Conservation (phyloP, 2,888 invertebrate genomes). For the Venusia cambrica region DNA sequence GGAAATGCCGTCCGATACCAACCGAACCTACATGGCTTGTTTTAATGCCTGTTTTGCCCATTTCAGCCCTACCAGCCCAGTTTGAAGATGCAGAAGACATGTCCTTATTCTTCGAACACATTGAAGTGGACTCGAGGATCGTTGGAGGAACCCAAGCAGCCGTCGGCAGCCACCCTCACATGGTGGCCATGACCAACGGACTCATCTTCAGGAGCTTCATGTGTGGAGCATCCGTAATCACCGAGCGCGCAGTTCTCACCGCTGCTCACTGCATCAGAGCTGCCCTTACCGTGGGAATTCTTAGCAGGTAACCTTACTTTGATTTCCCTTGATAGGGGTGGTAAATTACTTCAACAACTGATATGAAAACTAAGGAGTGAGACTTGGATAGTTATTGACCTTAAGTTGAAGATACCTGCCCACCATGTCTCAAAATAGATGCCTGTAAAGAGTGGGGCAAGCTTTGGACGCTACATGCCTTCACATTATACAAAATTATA, state of each 20-base stretch:
- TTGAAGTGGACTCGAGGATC: conserved; percentile 43
- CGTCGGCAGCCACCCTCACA: conserved; percentile 48
- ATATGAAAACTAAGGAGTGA: no score
- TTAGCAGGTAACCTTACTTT: conserved; percentile 43
- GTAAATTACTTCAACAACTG: no score
- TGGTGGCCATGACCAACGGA: conserved; percentile 52
- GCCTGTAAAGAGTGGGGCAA: no score
- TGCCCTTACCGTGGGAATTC: conserved; percentile 36
- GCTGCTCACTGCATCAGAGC: conserved; percentile 61
- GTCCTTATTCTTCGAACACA: conserved; percentile 49
- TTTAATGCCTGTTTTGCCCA: no score
- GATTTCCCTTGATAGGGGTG: no score
- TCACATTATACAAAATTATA: no score
- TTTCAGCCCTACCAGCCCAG: conserved; percentile 52
- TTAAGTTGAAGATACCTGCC: no score
- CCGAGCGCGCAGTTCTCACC: conserved; percentile 44
- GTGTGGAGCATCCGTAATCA: conserved; percentile 56
- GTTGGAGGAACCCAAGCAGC: conserved; percentile 51
- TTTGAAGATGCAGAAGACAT: conserved; percentile 38
- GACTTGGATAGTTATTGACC: no score
- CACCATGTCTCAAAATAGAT: no score
- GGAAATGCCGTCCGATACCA: no score
- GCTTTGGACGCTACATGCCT: no score
- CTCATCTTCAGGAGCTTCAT: conserved; percentile 39
- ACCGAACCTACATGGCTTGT: no score